Evolutionary conservation across 2,888 invertebrate species (phyloP), one percentile per base, ranked within the genome.

Genomic region (Drosophila percnosoma): DNA sequence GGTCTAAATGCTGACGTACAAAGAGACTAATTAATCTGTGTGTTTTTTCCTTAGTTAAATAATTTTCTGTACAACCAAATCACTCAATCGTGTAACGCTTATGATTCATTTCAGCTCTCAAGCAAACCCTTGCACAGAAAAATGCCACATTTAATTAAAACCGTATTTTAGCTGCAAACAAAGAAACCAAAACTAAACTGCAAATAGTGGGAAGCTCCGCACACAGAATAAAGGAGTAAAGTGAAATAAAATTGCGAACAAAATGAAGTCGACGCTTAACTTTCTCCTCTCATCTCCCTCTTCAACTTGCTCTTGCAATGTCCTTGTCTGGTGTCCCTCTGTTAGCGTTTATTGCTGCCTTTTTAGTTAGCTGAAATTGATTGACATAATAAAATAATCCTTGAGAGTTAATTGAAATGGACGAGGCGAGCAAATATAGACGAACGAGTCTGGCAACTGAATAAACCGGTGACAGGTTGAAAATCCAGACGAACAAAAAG

Each of bases 371-470:
- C 79, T 83, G 82, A 87, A 89, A 87, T 89, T 87, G 86, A 90
- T 85, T 83, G 89, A 87, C 89, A 87, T 90, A 90, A 87, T 87
- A 87, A 87, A 87, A 87, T 87, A 87, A 87, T 87, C 87, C 87
- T 90, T 88, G 75, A 87, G 77, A 79, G 85, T 86, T 90, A 90
- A 87, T 87, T 87, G 87, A 87, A 87, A 87, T 87, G 88, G 82
- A 89, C 86, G 76, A 85, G 73, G 48, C 66, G 60, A 67, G 34
- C 68, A 77, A 66, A 68, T 52, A 55, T 11, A 63, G 61, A 51
- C 27, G 42, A 62, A 67, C 49, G 54, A 63, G 65, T 58, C 27
- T 31, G 68, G 73, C 73, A 59, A 65, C 58, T 73, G 73, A 65
- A 73, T 77, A 77, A 69, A 69, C n/a, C 57, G 61, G 64, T 68